phyloP scores from a whole-genome alignment of 2,113 vertebrate genomes.

The Otus sunia region DNA sequence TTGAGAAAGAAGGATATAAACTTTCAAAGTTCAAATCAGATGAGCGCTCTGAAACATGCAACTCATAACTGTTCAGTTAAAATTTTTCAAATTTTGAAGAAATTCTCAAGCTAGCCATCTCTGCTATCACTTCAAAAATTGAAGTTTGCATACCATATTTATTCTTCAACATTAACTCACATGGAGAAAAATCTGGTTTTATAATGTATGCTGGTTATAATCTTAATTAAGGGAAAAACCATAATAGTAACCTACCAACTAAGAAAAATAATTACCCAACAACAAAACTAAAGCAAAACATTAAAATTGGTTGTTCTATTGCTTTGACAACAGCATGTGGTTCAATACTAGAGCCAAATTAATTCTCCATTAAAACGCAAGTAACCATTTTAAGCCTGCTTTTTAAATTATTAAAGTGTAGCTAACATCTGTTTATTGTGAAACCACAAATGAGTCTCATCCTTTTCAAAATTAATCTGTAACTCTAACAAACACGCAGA shows the following conservation, averaged over 20 bases:
- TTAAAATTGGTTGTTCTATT: not conserved
- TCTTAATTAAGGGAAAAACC: not conserved
- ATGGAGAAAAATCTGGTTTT: not conserved
- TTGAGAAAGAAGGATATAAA: not conserved
- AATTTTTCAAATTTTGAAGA: not conserved
- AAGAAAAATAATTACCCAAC: not conserved
- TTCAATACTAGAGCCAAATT: not conserved
- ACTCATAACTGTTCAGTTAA: not conserved
- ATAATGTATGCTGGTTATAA: not conserved
- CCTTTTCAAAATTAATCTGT: conserved; percentile 35
- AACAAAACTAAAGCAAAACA: not conserved
- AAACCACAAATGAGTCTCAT: not conserved
- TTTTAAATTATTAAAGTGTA: conserved; percentile 30
- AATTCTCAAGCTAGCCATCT: not conserved
- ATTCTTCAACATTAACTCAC: not conserved
- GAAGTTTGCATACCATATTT: not conserved
- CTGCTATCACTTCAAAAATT: not conserved
- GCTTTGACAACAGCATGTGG: not conserved
- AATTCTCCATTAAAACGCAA: conserved; percentile 2
- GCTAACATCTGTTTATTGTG: conserved; percentile 6
- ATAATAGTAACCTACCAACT: not conserved
- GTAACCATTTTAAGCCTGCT: conserved; percentile 20
- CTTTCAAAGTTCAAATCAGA: not conserved
- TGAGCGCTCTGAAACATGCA: not conserved
- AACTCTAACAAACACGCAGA: not conserved